Conservation (phyloP, 35 echinoderm and acorn worm species). For the Lytechinus variegatus region DNA sequence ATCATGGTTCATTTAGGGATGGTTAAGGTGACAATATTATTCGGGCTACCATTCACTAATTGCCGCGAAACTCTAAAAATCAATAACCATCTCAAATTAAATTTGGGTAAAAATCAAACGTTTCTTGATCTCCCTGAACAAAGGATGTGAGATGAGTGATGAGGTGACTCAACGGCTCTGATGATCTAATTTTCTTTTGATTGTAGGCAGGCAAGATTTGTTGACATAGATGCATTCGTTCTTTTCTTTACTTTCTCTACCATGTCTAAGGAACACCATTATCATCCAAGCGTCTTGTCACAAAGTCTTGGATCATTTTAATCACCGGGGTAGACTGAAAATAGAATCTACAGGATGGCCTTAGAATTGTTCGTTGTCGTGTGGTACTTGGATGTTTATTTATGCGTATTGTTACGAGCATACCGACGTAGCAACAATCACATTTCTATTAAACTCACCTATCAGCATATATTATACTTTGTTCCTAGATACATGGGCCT, state of each 20-base stretch:
- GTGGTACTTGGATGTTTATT: background rate
- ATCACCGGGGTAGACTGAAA: background rate
- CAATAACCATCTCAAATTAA: conserved; percentile 20
- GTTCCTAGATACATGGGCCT: no score
- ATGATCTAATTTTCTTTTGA: conserved; percentile 9
- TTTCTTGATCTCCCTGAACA: background rate
- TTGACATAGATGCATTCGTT: background rate
- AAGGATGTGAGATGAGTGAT: background rate
- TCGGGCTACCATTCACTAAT: background rate
- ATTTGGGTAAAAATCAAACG: background rate
- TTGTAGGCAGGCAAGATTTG: background rate
- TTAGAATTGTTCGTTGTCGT: background rate
- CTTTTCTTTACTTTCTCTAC: background rate
- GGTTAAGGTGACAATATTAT: background rate
- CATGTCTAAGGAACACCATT: background rate
- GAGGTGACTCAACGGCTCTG: background rate
- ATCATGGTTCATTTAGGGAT: background rate
- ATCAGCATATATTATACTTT: no score
- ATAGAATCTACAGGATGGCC: background rate
- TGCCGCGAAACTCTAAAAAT: background rate
- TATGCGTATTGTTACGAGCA: background rate
- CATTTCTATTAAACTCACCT: no score
- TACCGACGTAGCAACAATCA: background rate
- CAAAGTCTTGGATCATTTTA: background rate
- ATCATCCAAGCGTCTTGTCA: background rate